Evolutionary conservation across 2,797 vertebrate genomes (phyloP), one percentile per base, ranked within the genome.

Genomic region (Helicolenus hilgendorfi): DNA sequence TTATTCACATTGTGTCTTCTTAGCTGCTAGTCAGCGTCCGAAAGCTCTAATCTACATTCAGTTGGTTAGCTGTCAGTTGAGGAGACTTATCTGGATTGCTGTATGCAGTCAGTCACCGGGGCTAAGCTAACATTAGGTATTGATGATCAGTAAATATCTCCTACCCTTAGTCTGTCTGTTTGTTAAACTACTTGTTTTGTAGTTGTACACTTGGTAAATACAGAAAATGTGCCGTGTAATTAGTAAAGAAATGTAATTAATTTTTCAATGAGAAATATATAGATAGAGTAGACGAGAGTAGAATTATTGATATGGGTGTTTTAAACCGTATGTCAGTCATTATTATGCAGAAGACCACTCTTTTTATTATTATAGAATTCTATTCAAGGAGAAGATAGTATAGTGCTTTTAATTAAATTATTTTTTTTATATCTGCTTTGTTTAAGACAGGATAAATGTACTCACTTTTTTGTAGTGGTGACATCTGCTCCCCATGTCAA

Each of bases 101-200:
- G 18, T 0, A 5, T 14, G 29, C 8, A 4, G 20, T 33, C 33
- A 58, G 4, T 64, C 3, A 56, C 2, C 5, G 18, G 11, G 0
- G 11, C 15, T n/a, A 13, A 58, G 24, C 15, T 71, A 56, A 56
- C 0, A 0, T 45, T 55, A 75, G 14, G 0, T 11, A 7, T 20
- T 33, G 13, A 67, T 38, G 18, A 41, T 41, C 31, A 55, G 22
- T 63, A 7, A 36, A 62, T 62, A 20, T 1, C 11, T 58, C 5
- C 18, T 29, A 3, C 33, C 5, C n/a, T 15, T 24, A 38, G 8
- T 0, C 26, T 58, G 18, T 55, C 27, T 60, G 36, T 22, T 62
- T 60, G 26, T 22, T 62, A 45, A 45, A 41, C 15, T n/a, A 63
- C 29, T 65, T 36, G 38, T 27, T 36, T 72, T 62, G 20, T 35